Conservation (phyloP, 2,888 invertebrate genomes). For the Molorchus minor region DNA sequence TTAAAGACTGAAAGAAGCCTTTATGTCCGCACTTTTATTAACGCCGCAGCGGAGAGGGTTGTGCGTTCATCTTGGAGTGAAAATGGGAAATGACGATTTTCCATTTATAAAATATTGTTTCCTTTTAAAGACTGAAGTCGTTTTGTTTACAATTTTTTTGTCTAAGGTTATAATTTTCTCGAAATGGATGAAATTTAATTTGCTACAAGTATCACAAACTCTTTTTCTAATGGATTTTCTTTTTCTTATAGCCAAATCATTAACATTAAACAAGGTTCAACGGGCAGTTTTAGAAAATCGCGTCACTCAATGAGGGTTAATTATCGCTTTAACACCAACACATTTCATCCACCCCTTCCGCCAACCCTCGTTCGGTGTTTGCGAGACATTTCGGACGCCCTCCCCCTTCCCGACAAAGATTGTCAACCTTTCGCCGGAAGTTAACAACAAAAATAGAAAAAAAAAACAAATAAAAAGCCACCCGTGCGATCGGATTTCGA, state of each 20-base stretch:
- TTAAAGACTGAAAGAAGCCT: slow-evolving; percentile 48
- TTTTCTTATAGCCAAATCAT: too few species aligned
- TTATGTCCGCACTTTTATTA: slow-evolving; percentile 22
- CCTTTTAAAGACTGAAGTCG: too few species aligned
- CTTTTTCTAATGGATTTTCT: too few species aligned
- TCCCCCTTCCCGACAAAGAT: slow-evolving; percentile 33
- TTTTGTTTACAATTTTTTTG: too few species aligned
- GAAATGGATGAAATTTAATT: too few species aligned
- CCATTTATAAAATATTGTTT: too few species aligned
- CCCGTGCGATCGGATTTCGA: slow-evolving; percentile 52
- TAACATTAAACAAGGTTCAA: too few species aligned
- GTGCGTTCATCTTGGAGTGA: neutral
- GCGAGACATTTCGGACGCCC: slow-evolving; percentile 34
- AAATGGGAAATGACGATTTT: neutral
- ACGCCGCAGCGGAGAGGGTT: neutral
- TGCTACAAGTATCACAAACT: too few species aligned
- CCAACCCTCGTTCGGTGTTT: slow-evolving; percentile 25
- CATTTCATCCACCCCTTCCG: slow-evolving; percentile 27
- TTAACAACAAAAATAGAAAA: slow-evolving; percentile 38
- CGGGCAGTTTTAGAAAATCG: too few species aligned
- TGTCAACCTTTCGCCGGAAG: slow-evolving; percentile 43
- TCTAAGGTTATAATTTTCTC: too few species aligned
- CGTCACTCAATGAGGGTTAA: neutral
- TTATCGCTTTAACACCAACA: slow-evolving; percentile 5
- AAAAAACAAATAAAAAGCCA: slow-evolving; percentile 51